Evolutionary conservation across 2,113 vertebrate species (phyloP), one percentile per base, ranked within the genome.

Genomic region (Spizaetus ornatus): DNA sequence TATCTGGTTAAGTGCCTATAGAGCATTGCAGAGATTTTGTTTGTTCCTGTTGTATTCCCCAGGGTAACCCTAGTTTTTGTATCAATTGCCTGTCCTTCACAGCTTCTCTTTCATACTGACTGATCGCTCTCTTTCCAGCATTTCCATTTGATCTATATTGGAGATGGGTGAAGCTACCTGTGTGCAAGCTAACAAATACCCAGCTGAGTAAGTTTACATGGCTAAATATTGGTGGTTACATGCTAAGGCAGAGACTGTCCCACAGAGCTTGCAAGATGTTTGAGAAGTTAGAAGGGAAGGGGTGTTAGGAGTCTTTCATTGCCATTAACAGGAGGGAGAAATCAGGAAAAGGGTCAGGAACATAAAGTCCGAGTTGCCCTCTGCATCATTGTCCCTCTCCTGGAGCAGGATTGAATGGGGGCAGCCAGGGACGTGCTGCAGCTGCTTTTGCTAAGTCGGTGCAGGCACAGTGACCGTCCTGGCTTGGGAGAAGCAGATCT

Each of bases 181-280:
- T 45, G 55, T 11, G 66, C 42, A 9, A 40, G 42, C 34, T 76
- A 52, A 38, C 34, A 8, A 45, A 31, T 14, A 32, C 55, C 9
- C 25, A 5, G n/a, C 50, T 56, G 45, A 34, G 12, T 2, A 47
- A 38, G 32, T 6, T 38, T 34, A 22, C 26, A 0, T 14, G 66
- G 71, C 47, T 90, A n/a, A 23, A 27, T 48, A 23, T 4, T 31
- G 36, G 55, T 45, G 73, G 29, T 48, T 48, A 27, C 50, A 13
- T 2, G 10, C 50, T 59, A 42, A 88, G 80, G 53, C 55, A 69
- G 67, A 50, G 53, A 11, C 34, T 36, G 48, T 27, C 42, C 26
- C 1, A 0, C 29, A 36, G 52, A 71, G 22, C n/a, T 43, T 72
- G 45, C 11, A 19, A 56, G 47, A 45, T 0, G 1, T 38, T 40